Percentiles rank a stretch among this genome's conserved stretches.
Conservation (phyloP, 2,113 vertebrate species). For the Sturnus vulgaris region DNA sequence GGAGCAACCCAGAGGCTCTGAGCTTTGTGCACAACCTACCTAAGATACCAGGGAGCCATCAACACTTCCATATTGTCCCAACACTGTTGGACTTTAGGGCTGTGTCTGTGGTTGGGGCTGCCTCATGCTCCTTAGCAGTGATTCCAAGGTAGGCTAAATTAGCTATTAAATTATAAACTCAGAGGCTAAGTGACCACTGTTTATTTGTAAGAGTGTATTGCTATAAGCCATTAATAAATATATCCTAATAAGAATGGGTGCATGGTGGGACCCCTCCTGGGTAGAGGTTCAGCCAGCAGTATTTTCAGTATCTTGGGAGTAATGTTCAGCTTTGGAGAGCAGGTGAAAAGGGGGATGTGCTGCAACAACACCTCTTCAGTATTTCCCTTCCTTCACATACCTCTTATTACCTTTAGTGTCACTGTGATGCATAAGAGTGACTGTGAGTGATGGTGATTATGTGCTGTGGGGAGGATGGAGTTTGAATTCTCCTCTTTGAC, state of each 20-base stretch:
- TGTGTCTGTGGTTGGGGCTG: neutral
- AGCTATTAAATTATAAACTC: neutral
- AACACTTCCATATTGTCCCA: neutral
- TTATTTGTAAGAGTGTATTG: neutral
- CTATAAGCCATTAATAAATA: neutral
- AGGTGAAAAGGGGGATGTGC: neutral
- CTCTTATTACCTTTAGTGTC: constrained; percentile 26
- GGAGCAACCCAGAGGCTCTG: neutral
- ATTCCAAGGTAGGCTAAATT: neutral
- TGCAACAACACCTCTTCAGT: neutral
- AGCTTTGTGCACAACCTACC: rapidly evolving
- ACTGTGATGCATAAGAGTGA: constrained; percentile 20
- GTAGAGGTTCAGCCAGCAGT: neutral
- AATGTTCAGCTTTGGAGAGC: neutral
- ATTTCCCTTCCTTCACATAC: neutral
- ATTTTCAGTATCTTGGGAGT: neutral
- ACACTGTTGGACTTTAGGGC: neutral
- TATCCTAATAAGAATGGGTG: neutral
- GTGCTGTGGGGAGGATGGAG: neutral
- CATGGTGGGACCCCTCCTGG: neutral
- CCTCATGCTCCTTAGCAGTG: neutral
- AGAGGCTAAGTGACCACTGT: neutral
- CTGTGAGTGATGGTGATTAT: constrained; percentile 24
- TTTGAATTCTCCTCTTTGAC: constrained; percentile 29
- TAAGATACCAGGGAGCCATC: neutral